Conservation (phyloP, 2,797 vertebrate genomes). For the Diplodus sargus region DNA sequence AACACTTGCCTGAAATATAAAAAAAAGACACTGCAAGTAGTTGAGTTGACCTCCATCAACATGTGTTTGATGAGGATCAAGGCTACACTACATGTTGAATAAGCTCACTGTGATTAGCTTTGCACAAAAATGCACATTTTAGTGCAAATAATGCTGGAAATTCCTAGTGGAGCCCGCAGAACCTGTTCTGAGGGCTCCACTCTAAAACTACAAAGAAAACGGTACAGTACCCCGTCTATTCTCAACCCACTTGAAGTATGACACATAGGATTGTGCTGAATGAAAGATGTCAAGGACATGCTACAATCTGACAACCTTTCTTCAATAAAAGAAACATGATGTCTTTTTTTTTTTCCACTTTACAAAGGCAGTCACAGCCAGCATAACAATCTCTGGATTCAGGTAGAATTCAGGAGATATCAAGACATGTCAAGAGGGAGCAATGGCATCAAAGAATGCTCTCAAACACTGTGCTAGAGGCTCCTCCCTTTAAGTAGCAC, state of each 20-base stretch:
- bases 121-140: not conserved
- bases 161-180: not conserved
- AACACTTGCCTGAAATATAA: not conserved
- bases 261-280: conserved; percentile 7
- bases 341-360: conserved; percentile 10
- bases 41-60: not conserved
- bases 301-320: conserved; percentile 25
- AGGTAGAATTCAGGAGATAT: conserved; percentile 32
- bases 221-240: conserved; percentile 4
- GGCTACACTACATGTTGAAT: not conserved
- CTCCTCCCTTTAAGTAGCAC: conserved; percentile 44
- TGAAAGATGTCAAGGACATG: conserved; percentile 33
- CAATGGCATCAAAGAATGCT: conserved; percentile 34
- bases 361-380: conserved; percentile 27
- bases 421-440: conserved; percentile 39
- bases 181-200: not conserved
- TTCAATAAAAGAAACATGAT: conserved; percentile 24
- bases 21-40: not conserved
- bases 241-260: conserved; percentile 15
- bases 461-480: conserved; percentile 29
- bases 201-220: not conserved
- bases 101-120: not conserved
- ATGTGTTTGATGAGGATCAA: conserved; percentile 4
- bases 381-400: conserved; percentile 14
- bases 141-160: not conserved